phyloP scores from a whole-genome alignment of 2,113 vertebrate species.

The Barbus barbus region DNA sequence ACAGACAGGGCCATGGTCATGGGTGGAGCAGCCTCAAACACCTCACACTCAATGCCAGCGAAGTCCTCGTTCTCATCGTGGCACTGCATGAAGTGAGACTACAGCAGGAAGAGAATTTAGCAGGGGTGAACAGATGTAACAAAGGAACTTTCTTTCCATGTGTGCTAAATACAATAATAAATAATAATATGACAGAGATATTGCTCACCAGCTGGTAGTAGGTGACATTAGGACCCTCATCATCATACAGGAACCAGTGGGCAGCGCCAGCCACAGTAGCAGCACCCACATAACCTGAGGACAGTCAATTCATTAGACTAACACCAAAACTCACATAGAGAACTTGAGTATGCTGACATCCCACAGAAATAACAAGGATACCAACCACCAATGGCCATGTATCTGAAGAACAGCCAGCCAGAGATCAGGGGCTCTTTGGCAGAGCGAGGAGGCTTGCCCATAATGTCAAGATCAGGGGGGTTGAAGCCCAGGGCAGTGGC shows the following conservation, averaged over 20 bases:
- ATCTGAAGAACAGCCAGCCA: conserved; percentile 94
- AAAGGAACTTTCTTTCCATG: neutral
- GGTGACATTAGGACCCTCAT: conserved; percentile 75
- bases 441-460: conserved; percentile 88
- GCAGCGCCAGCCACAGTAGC: conserved; percentile 89
- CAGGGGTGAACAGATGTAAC: neutral
- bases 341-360: neutral
- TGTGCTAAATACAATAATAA: neutral
- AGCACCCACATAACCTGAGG: conserved; percentile 84
- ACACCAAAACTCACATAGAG: neutral
- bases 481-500: conserved; percentile 94
- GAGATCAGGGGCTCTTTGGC: conserved; percentile 92
- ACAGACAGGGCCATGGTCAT: conserved; percentile 97
- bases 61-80: conserved; percentile 80
- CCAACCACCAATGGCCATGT: conserved; percentile 88
- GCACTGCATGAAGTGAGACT: conserved; percentile 98
- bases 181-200: neutral
- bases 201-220: conserved; percentile 85
- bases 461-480: conserved; percentile 93
- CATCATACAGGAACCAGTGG: conserved; percentile 89
- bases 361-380: neutral
- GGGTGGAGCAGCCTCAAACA: conserved; percentile 85
- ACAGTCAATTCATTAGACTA: neutral
- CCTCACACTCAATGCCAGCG: conserved; percentile 77
- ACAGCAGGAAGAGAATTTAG: conserved; percentile 7